Evolutionary conservation across 2,888 invertebrate genomes (phyloP), one percentile per base, ranked within the genome.

Genomic region (Eustalomyia histrio): DNA sequence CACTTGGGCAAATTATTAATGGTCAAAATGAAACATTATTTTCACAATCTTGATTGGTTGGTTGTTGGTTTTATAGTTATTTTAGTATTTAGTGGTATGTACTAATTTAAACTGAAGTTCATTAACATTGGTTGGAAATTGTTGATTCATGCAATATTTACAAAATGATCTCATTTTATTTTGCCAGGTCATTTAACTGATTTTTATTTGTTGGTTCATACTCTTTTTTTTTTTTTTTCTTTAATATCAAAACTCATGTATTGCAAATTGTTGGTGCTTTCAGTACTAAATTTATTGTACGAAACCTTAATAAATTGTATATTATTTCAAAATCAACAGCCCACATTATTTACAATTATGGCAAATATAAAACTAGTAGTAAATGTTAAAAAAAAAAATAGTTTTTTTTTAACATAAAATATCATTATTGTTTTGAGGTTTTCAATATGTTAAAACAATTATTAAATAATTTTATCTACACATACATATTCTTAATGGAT

Each of bases 121-220:
- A 67, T 67, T 67, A 67, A 67, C 67, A 24, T 67, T 67, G 57
- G 73, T 68, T 80, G 53, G 33, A 55, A 67, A 67, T 67, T 55
- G 63, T 67, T 78, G 74, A 74, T 65, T 81, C 78, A 81, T 73
- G 61, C 76, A 76, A 65, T 80, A 64, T 71, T 71, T 58, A 43
- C 64, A 17, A 71, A 73, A 76, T 81, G 73, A 76, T 81, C 80
- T 81, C 78, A 76, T 81, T 81, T 81, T 61, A 60, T 71, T 73
- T 63, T 57, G 69, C 61, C 80, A 76, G 80, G 78, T 81, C 74
- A 81, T 74, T 81, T 78, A 81, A 81, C 80, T 65, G 78, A 74
- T 65, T 78, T 76, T 63, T n/a, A n/a, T 57, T 57, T 64, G 39
- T 29, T 64, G 24, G n/a, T 18, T 47, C 9, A 17, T 57, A 57